Conservation (phyloP, 2,888 invertebrate genomes). For the Hypomecis punctinalis region DNA sequence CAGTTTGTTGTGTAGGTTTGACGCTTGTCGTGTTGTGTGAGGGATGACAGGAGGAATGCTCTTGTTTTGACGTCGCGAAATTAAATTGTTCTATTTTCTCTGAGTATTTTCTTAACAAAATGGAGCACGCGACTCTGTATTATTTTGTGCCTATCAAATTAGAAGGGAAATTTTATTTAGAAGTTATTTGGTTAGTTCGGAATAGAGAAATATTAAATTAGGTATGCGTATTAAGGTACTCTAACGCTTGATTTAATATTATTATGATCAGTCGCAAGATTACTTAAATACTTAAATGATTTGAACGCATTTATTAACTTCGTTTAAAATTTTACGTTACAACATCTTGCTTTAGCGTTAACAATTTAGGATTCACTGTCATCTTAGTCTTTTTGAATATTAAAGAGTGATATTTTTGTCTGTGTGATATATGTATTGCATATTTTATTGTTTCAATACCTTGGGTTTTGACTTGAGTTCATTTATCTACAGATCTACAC, state of each 20-base stretch:
- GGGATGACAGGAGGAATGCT: slow-evolving; percentile 22
- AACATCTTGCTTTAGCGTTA: too few species aligned
- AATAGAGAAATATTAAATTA: not conserved
- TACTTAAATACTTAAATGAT: too few species aligned
- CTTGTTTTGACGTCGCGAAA: slow-evolving; percentile 25
- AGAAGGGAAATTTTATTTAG: slow-evolving; percentile 5
- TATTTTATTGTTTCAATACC: too few species aligned
- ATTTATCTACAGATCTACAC: too few species aligned
- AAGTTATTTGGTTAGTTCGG: not conserved
- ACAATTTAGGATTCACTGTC: too few species aligned
- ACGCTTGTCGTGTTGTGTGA: slow-evolving; percentile 27
- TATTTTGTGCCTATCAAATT: slow-evolving; percentile 6
- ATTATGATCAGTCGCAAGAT: too few species aligned
- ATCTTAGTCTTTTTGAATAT: too few species aligned
- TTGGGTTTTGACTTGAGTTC: too few species aligned
- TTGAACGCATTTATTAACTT: too few species aligned
- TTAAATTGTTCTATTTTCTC: slow-evolving; percentile 24
- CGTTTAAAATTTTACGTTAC: too few species aligned
- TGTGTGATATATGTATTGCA: too few species aligned
- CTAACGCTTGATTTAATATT: not conserved
- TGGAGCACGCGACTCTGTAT: not conserved
- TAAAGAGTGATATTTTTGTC: too few species aligned
- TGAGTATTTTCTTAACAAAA: slow-evolving; percentile 6
- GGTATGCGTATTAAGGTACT: not conserved
- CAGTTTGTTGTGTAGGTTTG: slow-evolving; percentile 26